Evolutionary conservation across 2,888 invertebrate genomes (phyloP).

Genomic region (Aphidoletes aphidimyza): DNA sequence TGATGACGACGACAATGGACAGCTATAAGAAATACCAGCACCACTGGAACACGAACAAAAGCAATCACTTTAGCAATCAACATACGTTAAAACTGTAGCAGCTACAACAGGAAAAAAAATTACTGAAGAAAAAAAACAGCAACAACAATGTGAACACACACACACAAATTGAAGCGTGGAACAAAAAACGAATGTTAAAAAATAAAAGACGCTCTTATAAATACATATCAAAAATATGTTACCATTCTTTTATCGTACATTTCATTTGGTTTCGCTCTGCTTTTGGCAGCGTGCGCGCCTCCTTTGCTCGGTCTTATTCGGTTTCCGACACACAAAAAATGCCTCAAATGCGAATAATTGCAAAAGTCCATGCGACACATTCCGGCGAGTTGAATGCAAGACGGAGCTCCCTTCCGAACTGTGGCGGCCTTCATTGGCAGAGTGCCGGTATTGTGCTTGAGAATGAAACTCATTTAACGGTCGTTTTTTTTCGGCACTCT

Average conservation of each 20-base stretch:
- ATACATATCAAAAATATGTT: constrained; percentile 47
- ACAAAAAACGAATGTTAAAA: background rate
- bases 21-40: background rate
- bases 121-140: background rate
- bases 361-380: constrained; percentile 48
- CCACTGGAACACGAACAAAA: constrained; percentile 42
- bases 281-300: background rate
- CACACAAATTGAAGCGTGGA: background rate
- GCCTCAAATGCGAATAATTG: constrained; percentile 25
- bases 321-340: background rate
- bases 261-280: background rate
- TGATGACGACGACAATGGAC: too few species aligned
- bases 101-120: background rate
- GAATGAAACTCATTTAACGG: background rate
- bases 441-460: background rate
- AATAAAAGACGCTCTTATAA: constrained; percentile 45
- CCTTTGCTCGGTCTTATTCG: background rate
- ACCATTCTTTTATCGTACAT: background rate
- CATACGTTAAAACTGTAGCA: background rate
- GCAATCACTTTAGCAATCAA: constrained; percentile 46
- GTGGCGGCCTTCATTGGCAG: background rate
- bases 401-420: background rate
- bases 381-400: background rate
- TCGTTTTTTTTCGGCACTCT: background rate
- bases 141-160: background rate